Conservation (phyloP, 2,888 invertebrate species). For the Neoascia interrupta region DNA sequence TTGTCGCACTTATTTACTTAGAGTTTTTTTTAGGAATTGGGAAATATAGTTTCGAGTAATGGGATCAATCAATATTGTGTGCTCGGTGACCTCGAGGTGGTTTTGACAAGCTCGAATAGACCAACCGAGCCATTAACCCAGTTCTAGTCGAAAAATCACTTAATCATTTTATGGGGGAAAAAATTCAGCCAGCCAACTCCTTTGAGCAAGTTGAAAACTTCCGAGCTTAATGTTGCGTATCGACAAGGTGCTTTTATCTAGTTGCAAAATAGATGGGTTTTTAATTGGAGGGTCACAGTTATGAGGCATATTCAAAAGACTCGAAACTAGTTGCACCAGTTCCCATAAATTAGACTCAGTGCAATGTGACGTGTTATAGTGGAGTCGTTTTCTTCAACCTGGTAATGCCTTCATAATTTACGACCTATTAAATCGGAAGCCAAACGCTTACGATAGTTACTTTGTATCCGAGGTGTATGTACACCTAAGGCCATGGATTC, state of each 20-base stretch:
- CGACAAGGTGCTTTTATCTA: conserved; percentile 29
- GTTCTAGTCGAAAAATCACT: conserved; percentile 39
- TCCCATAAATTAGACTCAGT: no score
- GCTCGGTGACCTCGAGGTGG: no score
- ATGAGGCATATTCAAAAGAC: conserved; percentile 1
- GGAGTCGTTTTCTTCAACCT: no score
- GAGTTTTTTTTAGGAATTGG: background rate
- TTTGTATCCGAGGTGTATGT: conserved; percentile 3
- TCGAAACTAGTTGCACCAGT: no score
- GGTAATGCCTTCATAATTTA: no score
- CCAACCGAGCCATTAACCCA: conserved; percentile 42
- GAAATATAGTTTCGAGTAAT: conserved; percentile 7
- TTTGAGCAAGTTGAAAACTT: conserved; percentile 5
- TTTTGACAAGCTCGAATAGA: no score
- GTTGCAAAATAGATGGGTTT: conserved; percentile 19
- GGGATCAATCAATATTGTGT: conserved; percentile 21
- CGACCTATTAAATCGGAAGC: no score
- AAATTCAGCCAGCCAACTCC: conserved; percentile 6
- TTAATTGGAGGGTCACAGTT: conserved; percentile 24
- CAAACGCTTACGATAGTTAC: no score
- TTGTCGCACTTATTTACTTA: background rate
- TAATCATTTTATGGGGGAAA: background rate
- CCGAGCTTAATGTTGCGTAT: conserved; percentile 28
- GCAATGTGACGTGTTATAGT: no score
- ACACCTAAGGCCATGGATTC: no score